Evolutionary conservation across 2,888 invertebrate species (phyloP).

Genomic region (Nomada hirtipes): DNA sequence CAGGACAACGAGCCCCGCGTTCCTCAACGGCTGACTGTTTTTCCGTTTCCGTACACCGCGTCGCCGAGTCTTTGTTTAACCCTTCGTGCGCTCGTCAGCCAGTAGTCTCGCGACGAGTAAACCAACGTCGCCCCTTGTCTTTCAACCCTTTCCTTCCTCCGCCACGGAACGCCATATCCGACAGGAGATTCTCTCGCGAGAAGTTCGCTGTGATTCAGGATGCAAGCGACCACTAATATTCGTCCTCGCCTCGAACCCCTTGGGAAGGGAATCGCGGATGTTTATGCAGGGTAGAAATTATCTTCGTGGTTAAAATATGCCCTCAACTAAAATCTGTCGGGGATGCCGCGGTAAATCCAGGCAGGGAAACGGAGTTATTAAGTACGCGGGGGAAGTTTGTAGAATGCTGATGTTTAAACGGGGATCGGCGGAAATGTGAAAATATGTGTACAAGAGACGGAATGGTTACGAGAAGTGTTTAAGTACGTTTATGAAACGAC

Average conservation of each 20-base stretch:
- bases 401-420: not conserved
- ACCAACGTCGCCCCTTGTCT: conserved; percentile 35
- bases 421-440: not conserved
- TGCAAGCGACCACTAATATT: conserved; percentile 15
- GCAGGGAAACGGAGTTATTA: not conserved
- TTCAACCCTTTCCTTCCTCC: not conserved
- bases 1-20: conserved; percentile 3
- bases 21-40: conserved; percentile 37
- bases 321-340: not conserved
- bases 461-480: not conserved
- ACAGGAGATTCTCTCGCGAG: conserved; percentile 12
- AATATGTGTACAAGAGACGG: not conserved
- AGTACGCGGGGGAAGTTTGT: not conserved
- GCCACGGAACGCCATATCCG: conserved; percentile 8
- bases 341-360: not conserved
- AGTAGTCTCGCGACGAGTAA: conserved; percentile 33
- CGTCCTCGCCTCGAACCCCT: not conserved
- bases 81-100: conserved; percentile 17
- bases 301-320: not conserved
- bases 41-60: conserved; percentile 28
- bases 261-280: not conserved
- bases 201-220: conserved; percentile 6
- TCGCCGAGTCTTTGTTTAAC: conserved; percentile 32
- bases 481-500: not conserved
- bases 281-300: not conserved